Evolutionary conservation across 2,888 invertebrate species (phyloP), one percentile per base, ranked within the genome.

Genomic region (Acrocera orbiculus): DNA sequence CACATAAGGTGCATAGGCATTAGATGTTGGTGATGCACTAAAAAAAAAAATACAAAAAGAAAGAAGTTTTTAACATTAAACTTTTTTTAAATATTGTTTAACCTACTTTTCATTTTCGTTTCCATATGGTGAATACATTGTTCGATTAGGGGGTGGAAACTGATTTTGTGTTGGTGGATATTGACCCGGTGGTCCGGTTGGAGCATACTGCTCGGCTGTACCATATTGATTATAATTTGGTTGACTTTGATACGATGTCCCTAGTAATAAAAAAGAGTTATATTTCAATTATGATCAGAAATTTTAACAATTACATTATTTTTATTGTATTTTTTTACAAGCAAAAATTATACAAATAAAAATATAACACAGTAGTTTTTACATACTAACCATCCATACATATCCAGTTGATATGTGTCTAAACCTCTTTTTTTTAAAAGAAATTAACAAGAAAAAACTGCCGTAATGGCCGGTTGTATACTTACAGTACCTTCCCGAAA

Each of bases 101-200:
- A 54, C 54, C 56, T 59, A 76, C 77, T 73, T 71, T 65, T 58
- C 70, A 47, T 72, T 72, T 43, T 73, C 73, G 32, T 76, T 70
- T 42, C 77, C 76, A 50, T 79, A 77, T 47, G 80, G 76, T 49
- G 80, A 79, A 53, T 80, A 79, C 49, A 79, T 77, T 50, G 77
- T 78, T 65, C 80, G 73, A 59, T 76, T 76, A 42, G 73, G 68
- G 47, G 73, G 74, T 40, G 70, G 69, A 58, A 64, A 65, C 52
- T 61, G 66, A 47, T 59, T 58, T 51, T 64, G 67, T 38, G 67
- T 65, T 45, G 68, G 64, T 40, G 70, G 67, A 59, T 72, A 73
- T 52, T 66, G 67, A 46, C 63, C 64, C 35, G 69, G 64, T 39
- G 58, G 66, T 37, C 60, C 61, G 38, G 67, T 59, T 36, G 72